A percentile compares a stretch with the other conserved stretches of the same genome.
These are phyloP conservation scores for Craseonycteris thonglongyai DNA, from an alignment of 2,113 vertebrate genomes.

Conservation along the genomic window DNA sequence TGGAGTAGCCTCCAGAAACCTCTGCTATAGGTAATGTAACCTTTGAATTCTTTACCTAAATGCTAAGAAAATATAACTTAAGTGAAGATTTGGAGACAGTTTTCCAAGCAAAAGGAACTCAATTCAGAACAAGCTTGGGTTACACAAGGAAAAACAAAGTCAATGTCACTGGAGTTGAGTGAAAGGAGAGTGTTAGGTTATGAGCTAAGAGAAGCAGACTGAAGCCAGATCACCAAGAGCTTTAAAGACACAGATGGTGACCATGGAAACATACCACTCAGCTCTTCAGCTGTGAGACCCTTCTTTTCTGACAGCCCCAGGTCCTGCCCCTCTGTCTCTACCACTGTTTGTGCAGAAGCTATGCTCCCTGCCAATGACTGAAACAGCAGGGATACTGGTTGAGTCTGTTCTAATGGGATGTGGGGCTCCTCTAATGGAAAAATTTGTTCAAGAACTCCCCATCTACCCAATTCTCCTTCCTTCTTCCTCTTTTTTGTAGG, in stretches of 20 bases:
- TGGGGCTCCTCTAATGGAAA: not conserved
- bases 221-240: not conserved
- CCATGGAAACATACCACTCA: not conserved
- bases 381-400: not conserved
- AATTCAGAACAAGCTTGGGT: not conserved
- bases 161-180: not conserved
- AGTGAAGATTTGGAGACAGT: not conserved
- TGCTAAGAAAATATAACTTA: not conserved
- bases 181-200: not conserved
- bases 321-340: not conserved
- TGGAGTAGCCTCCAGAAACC: not conserved
- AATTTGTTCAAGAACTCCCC: not conserved
- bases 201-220: not conserved
- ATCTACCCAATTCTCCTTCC: not conserved
- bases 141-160: not conserved
- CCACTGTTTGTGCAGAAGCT: not conserved
- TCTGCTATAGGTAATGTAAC: not conserved
- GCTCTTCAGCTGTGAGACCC: not conserved
- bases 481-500: not conserved
- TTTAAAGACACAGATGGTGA: not conserved
- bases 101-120: not conserved
- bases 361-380: not conserved
- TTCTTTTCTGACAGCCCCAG: not conserved
- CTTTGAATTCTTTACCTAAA: not conserved
- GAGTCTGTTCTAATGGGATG: not conserved